Base-by-base conservation (phyloP, 2,888 invertebrate species). In the Halocaridina rubra region DNA sequence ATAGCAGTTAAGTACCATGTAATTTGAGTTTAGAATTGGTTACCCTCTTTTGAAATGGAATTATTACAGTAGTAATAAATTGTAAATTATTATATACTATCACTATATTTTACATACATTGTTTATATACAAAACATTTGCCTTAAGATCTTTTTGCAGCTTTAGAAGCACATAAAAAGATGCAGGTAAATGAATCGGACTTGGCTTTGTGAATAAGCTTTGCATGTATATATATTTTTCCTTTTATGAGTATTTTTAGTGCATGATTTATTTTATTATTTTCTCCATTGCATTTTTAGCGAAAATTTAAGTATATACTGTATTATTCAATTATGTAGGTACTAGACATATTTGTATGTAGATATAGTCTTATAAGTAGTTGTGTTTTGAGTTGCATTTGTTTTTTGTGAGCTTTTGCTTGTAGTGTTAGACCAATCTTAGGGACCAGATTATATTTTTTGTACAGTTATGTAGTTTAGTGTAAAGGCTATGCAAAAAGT, bases 141-240 rank as follows among this genome's bases (percentile, higher is more conserved):
- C 57, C 78, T 64, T 78, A 19, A 84, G 82, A 72, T 84, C 78
- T 84, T 78, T 77, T 71, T 61, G n/a, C 82, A 78, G 76, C 78
- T 71, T 72, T 67, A 72, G 24, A 76, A 64, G 72, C 72, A 61
- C 59, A 64, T 59, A 24, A 46, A 81, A 81, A 64, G 77, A 29
- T 39, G 4, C 77, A 84, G 82, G 82, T 84, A 84, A 84, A 78
- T 13, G 24, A 67, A 76, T 27, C 57, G 46, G 30, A 46, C 33
- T 29, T 84, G 82, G 82, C 82, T 84, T 84, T 84, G 82, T 84
- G 78, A 84, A 84, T 84, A 72, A 84, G 82, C 82, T 84, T 84
- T 72, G 82, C 82, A 84, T 84, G 82, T 72, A 24, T 24, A 39
- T n/a, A n/a, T 64, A 67, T 79, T 79, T 79, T 79, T 76, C 64